These are phyloP conservation scores for Coenonympha glycerion DNA, from an alignment of 2,888 invertebrate genomes.

Conservation along the genomic window DNA sequence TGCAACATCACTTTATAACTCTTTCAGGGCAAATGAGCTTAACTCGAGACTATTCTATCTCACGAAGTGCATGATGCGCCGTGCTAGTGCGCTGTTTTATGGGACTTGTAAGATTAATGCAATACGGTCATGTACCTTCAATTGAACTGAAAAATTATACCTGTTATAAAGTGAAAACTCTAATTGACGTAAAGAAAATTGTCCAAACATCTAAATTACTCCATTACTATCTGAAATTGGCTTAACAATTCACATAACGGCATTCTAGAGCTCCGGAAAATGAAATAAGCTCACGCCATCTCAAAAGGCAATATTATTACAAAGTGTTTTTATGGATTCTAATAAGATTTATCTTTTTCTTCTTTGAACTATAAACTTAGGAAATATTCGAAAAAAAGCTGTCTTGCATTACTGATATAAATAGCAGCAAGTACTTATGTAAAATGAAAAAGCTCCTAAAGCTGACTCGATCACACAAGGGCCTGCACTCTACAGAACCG, in stretches of 20 bases:
- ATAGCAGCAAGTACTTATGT: too few species aligned
- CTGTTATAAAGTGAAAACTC: too few species aligned
- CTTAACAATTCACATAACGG: conserved; percentile 20
- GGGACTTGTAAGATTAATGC: conserved; percentile 24
- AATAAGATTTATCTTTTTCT: background rate
- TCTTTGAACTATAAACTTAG: background rate
- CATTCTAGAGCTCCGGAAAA: background rate
- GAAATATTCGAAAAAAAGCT: too few species aligned
- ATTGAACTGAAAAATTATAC: too few species aligned
- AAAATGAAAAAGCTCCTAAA: background rate
- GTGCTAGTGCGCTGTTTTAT: background rate
- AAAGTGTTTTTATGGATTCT: conserved; percentile 1
- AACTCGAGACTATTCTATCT: background rate
- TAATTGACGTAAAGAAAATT: too few species aligned
- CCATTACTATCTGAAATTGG: background rate
- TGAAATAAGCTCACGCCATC: conserved; percentile 6
- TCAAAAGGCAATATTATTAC: background rate
- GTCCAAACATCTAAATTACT: conserved; percentile 24
- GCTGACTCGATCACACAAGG: too few species aligned
- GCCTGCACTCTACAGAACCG: too few species aligned
- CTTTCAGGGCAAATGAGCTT: background rate
- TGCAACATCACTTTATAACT: background rate
- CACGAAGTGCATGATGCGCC: background rate
- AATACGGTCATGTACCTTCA: conserved; percentile 20
- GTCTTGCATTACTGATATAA: too few species aligned